These are phyloP conservation scores for Tuberolachnus salignus DNA, from an alignment of 2,888 invertebrate genomes.

Conservation along the genomic window DNA sequence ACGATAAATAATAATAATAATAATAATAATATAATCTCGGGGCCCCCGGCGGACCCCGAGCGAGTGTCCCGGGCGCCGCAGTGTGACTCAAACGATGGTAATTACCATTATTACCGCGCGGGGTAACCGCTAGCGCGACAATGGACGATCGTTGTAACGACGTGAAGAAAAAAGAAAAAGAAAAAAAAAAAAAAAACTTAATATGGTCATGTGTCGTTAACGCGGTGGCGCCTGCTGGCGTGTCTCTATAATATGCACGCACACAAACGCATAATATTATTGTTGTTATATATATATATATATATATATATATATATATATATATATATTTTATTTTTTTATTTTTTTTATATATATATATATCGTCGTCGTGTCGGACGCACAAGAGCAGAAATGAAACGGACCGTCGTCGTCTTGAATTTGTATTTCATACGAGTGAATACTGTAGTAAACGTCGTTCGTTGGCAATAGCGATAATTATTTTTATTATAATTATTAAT, in stretches of 20 bases:
- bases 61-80: background rate
- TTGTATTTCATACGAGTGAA: too few relatives aligned
- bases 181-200: too few relatives aligned
- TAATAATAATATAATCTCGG: background rate
- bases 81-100: slow-evolving; percentile 25
- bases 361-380: too few relatives aligned
- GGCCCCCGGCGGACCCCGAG: background rate
- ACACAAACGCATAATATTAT: background rate
- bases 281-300: background rate
- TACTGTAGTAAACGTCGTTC: too few relatives aligned
- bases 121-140: slow-evolving; percentile 28
- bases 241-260: slow-evolving; percentile 12
- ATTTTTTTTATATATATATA: too few relatives aligned
- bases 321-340: background rate
- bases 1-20: too few relatives aligned
- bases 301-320: background rate
- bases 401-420: background rate
- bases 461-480: background rate
- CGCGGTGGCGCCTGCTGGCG: slow-evolving; percentile 29
- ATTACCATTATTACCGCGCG: too few relatives aligned
- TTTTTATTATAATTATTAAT: too few relatives aligned
- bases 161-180: slow-evolving; percentile 39
- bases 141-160: slow-evolving; percentile 19
- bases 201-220: slow-evolving; percentile 25
- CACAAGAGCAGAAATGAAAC: slow-evolving; percentile 6